Evolutionary conservation across 1,140 invertebrate genomes (phyloP), one percentile per base, ranked within the genome.

Genomic region (Tetranychus cinnabarinus): DNA sequence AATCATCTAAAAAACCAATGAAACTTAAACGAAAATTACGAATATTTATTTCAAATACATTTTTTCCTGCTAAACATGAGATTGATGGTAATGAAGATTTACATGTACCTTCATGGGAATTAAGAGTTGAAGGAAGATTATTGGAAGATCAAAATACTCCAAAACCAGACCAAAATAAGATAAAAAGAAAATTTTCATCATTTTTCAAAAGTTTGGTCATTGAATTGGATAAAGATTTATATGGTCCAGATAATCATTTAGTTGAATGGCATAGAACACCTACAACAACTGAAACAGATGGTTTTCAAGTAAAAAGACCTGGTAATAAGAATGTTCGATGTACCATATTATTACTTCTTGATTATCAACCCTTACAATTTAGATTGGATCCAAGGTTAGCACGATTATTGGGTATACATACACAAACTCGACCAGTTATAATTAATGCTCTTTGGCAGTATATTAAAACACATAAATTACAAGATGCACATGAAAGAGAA

Each of bases 151-250:
- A 65, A 48, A 63, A 55, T 48, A 63, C 64, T 33, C 63, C 66
- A 10, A 66, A 65, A 60, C 56, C 70, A 65, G 75, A 77, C 66
- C 69, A 72, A 15, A 34, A 10, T 13, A 61, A 59, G 23, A 79
- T 89, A 37, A 98, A 99, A 70, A 77, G 92, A 62, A 99, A 99
- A 72, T 99, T 99, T 75, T 98, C 95, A 4, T 97, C 92, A 0
- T 99, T 98, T 74, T 99, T 99, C 75, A 98, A 98, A 75, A 96
- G 89, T 68, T 76, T 99, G 64, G 93, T 99, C 1, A 99, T 99
- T 69, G 96, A 99, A 74, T 72, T 99, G 66, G 96, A 99, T 71
- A 98, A 97, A 73, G 92, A 98, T 72, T 77, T 99, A 58, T 99
- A 99, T 76, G 96, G 96, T 1, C 95, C 96, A 31, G 96, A 99